A percentile compares a stretch with the other conserved stretches of the same genome.
phyloP scores from a whole-genome alignment of 2,888 invertebrate genomes.

The Nowickia ferox region DNA sequence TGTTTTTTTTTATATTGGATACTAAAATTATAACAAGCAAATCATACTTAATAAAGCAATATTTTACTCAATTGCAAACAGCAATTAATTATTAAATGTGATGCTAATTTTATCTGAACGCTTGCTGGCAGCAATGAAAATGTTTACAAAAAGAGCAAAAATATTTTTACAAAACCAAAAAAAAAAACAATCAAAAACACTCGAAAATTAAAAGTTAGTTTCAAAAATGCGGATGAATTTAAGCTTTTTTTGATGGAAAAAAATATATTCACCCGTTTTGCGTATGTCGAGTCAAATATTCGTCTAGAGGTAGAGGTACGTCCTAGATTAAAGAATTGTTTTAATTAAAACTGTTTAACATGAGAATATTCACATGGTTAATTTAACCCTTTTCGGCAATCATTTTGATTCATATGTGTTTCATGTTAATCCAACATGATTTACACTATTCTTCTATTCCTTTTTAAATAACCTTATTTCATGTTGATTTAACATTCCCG shows the following conservation, averaged over 20 bases:
- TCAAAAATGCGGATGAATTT: background rate
- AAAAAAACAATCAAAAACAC: conserved; percentile 33
- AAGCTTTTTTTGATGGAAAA: background rate
- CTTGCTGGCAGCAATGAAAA: conserved; percentile 47
- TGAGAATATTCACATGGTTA: no score
- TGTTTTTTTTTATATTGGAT: conserved; percentile 20
- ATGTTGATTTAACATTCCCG: no score
- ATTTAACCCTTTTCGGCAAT: no score
- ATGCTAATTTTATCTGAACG: conserved; percentile 71
- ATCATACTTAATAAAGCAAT: conserved; percentile 70
- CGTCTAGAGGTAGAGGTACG: no score
- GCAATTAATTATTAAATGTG: conserved; percentile 73
- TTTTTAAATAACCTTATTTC: no score
- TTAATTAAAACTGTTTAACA: no score
- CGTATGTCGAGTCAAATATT: no score
- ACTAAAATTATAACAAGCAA: conserved; percentile 36
- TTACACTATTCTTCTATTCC: no score
- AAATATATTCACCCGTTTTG: background rate
- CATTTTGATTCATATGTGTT: no score
- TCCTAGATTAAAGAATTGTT: no score
- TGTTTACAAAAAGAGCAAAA: conserved; percentile 36
- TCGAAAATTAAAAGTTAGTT: conserved; percentile 20
- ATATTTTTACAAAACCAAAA: conserved; percentile 1
- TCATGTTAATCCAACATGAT: no score
- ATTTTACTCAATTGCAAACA: conserved; percentile 72